Percentiles rank a stretch among this genome's conserved stretches.
Conservation (phyloP, 2,113 vertebrate genomes). For the Prunella fulvescens region DNA sequence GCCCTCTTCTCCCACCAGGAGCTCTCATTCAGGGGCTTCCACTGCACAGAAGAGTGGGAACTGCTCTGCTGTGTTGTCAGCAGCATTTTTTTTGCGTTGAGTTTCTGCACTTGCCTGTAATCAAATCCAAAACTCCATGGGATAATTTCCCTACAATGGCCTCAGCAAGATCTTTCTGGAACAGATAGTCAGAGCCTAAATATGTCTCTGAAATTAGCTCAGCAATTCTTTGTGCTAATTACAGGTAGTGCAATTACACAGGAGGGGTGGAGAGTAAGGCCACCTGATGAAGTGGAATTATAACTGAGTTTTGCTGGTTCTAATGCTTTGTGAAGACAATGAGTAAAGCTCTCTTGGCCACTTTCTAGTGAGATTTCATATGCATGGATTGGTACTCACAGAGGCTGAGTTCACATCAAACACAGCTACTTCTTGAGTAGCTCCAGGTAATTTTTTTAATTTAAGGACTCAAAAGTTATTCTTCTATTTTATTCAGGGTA, state of each 20-base stretch:
- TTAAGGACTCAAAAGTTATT: neutral
- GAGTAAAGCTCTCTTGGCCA: neutral
- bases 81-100: neutral
- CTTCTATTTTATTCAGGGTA: neutral
- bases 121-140: neutral
- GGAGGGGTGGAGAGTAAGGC: neutral
- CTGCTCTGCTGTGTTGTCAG: neutral
- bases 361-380: neutral
- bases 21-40: rapidly evolving
- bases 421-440: neutral
- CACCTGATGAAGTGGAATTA: neutral
- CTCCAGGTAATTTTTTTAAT: neutral
- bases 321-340: neutral
- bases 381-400: neutral
- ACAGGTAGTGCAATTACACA: neutral
- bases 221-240: neutral
- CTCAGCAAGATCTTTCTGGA: neutral
- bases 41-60: neutral
- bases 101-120: neutral
- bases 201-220: neutral
- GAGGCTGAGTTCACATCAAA: neutral
- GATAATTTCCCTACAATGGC: neutral
- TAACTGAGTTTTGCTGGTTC: neutral
- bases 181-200: neutral
- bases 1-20: neutral